Percentiles rank a stretch among this genome's conserved stretches.
phyloP scores from a whole-genome alignment of 2,113 vertebrate species.

The Corythoichthys intestinalis region DNA sequence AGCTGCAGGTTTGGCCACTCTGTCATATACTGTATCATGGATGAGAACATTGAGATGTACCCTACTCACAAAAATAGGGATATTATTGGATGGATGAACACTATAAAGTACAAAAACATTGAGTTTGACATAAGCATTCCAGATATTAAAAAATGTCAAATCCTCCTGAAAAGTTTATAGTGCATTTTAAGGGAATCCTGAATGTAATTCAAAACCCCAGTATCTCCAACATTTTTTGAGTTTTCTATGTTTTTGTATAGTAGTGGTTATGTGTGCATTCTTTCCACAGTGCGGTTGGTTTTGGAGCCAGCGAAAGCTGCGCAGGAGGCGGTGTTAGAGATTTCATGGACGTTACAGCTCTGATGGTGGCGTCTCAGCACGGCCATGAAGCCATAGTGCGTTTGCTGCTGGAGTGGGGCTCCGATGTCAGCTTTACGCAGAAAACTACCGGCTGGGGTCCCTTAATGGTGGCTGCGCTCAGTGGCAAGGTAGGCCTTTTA shows the following conservation, averaged over 20 bases:
- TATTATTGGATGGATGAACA: neutral
- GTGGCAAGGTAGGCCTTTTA: slow-evolving; percentile 71
- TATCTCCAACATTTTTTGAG: neutral
- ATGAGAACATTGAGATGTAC: neutral
- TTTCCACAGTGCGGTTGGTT: slow-evolving; percentile 33
- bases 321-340: slow-evolving; percentile 57
- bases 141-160: too few species aligned
- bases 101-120: too few species aligned
- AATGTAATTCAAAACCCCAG: neutral
- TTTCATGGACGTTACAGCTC: slow-evolving; percentile 81
- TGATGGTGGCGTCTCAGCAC: slow-evolving; percentile 88
- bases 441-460: slow-evolving; percentile 88
- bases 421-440: slow-evolving; percentile 79
- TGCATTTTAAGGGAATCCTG: neutral
- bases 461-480: slow-evolving; percentile 85
- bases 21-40: too few species aligned
- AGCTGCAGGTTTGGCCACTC: slow-evolving; percentile 52
- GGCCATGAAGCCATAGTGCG: slow-evolving; percentile 81
- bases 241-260: neutral
- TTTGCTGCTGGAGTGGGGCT: slow-evolving; percentile 89
- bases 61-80: neutral
- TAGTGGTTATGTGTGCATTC: neutral
- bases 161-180: too few species aligned
- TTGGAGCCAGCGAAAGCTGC: slow-evolving; percentile 41
- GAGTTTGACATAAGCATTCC: too few species aligned